These are phyloP conservation scores for Chorisops tibialis DNA, from an alignment of 2,888 invertebrate genomes.

Conservation along the genomic window DNA sequence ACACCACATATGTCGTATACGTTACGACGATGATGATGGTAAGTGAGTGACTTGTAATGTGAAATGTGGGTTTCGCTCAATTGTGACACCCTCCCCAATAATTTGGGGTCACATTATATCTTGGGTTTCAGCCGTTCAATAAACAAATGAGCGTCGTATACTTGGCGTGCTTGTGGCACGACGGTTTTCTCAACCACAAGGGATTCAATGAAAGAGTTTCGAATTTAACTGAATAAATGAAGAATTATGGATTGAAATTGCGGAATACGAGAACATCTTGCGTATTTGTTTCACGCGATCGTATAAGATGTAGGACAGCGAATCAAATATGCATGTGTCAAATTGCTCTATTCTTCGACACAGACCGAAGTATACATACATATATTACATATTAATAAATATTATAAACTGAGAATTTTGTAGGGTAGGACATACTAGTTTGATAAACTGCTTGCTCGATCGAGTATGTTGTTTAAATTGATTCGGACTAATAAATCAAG, in stretches of 20 bases:
- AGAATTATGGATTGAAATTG: slow-evolving; percentile 10
- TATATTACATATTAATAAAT: too few relatives aligned
- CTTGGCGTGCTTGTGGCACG: neutral
- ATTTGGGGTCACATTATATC: slow-evolving; percentile 24
- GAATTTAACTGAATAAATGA: slow-evolving; percentile 17
- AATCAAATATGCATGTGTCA: too few relatives aligned
- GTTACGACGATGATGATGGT: neutral
- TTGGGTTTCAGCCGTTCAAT: slow-evolving; percentile 21
- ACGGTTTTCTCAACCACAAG: slow-evolving; percentile 10
- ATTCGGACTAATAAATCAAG: too few relatives aligned
- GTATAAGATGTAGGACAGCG: too few relatives aligned
- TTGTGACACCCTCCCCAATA: slow-evolving; percentile 25
- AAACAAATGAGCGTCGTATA: slow-evolving; percentile 13
- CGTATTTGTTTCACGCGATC: too few relatives aligned
- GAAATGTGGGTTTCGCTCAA: slow-evolving; percentile 22
- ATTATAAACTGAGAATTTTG: too few relatives aligned
- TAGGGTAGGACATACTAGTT: too few relatives aligned
- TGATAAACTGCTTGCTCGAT: too few relatives aligned
- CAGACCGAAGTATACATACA: too few relatives aligned
- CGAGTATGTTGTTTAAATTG: too few relatives aligned
- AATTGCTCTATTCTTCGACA: too few relatives aligned
- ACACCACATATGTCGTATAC: slow-evolving; percentile 5
- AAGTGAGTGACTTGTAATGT: slow-evolving; percentile 5
- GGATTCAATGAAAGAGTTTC: slow-evolving; percentile 14
- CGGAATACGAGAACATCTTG: slow-evolving; percentile 4